Base-by-base conservation (phyloP, 2,113 vertebrate species). In the Ciconia stormi region DNA sequence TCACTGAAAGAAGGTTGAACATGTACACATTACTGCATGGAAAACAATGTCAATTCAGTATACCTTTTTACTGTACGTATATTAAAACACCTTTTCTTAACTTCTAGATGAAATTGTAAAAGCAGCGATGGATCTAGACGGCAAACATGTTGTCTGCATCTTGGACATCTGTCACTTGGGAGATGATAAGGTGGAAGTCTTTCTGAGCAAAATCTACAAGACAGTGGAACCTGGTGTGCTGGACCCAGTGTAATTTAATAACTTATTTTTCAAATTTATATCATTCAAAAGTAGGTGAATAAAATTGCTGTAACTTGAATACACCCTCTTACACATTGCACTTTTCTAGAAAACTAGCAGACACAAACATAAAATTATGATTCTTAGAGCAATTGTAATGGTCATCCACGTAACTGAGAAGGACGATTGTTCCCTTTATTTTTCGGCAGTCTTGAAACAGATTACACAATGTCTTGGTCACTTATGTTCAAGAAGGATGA, bases 141-240 rank as follows among this genome's bases (percentile, higher is more conserved):
- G 96, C 69, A 92, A 91, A 13, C 98, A 98, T 7, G 96, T 99
- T 17, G 91, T 99, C 86, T 98, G 98, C 89, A 89, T 99, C 94
- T 95, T 99, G 94, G 99, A 99, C 92, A 85, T 99, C 69, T 99
- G 98, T 97, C 98, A 98, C 95, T 97, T 99, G 71, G 99, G 98
- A 59, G 98, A 97, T 79, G 96, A 98, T 78, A 97, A 98, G 66
- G 96, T 99, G 36, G 99, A 99, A 97, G 98, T 99, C 67, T 96
- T 98, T 94, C 97, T 99, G 94, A 98, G 97, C 93, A 99, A 98
- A 97, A 96, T 99, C 81, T 99, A 99, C 97, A 97, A 81, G 72
- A 95, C 96, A n/a, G 22, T 97, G 72, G 95, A 97, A 6, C 97
- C 97, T 11, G 42, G 3, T 77, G 65, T 88, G 42, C 40, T 86